Percentiles rank a stretch among this genome's conserved stretches.
phyloP scores from a whole-genome alignment of 1,140 invertebrate genomes.

The Orchesella cincta region DNA sequence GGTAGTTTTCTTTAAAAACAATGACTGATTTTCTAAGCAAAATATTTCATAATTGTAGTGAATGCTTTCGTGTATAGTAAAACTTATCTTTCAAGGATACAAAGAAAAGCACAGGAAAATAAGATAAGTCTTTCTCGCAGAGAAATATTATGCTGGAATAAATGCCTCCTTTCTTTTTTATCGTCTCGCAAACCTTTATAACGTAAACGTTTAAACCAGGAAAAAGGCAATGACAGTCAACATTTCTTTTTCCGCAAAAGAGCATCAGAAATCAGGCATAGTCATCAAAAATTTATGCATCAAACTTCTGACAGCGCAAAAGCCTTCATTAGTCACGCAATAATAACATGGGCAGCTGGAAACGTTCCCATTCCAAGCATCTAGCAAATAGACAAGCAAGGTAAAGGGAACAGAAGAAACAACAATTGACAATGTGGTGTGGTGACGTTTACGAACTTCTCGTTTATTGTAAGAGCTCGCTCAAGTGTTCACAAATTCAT shows the following conservation, averaged over 20 bases:
- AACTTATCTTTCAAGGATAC: too few relatives aligned
- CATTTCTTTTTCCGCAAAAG: background rate
- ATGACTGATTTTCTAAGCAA: too few relatives aligned
- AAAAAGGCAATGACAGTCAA: background rate
- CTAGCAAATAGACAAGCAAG: too few relatives aligned
- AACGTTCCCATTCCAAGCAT: constrained; percentile 29
- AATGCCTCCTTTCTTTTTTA: background rate
- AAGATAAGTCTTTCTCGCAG: too few relatives aligned
- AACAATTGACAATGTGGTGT: too few relatives aligned
- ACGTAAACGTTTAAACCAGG: background rate
- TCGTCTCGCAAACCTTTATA: background rate
- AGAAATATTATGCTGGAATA: too few relatives aligned
- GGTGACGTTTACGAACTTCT: background rate
- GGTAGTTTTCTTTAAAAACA: too few relatives aligned
- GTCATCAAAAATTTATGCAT: constrained; percentile 43
- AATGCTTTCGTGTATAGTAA: too few relatives aligned
- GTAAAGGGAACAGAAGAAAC: too few relatives aligned
- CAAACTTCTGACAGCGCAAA: constrained; percentile 39
- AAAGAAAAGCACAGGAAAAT: too few relatives aligned
- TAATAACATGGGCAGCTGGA: constrained; percentile 43
- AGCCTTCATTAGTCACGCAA: constrained; percentile 46
- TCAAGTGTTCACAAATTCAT: background rate
- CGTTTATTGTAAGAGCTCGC: constrained; percentile 13
- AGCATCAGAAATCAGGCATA: constrained; percentile 7
- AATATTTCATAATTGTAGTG: too few relatives aligned